Conservation (phyloP, 2,888 invertebrate species). For the Philonicus albiceps region DNA sequence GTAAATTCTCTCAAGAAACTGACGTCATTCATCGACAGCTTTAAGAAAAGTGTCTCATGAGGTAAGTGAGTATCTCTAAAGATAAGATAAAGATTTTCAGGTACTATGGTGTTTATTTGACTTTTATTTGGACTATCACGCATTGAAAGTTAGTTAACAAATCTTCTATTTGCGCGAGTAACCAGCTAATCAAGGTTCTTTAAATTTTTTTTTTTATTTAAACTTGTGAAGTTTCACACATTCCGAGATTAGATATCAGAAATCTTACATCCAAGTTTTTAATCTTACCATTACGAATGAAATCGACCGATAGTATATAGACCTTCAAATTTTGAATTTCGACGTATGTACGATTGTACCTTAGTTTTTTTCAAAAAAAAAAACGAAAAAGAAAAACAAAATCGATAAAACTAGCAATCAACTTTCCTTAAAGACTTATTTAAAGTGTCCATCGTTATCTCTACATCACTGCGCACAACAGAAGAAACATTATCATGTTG, state of each 20-base stretch:
- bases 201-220: neutral
- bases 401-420: neutral
- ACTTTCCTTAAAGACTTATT: neutral
- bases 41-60: neutral
- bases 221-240: neutral
- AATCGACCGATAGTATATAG: neutral
- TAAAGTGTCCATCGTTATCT: neutral
- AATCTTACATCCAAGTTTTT: neutral
- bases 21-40: neutral
- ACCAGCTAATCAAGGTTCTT: neutral
- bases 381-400: neutral
- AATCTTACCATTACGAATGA: neutral
- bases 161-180: neutral
- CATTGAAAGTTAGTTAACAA: neutral
- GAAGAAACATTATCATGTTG: neutral
- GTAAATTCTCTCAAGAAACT: neutral
- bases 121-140: neutral
- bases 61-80: neutral
- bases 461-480: neutral
- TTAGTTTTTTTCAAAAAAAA: neutral
- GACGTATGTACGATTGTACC: neutral
- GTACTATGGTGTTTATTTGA: neutral
- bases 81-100: neutral
- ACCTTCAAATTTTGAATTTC: neutral
- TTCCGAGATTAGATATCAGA: neutral